Percentiles rank a stretch among this genome's conserved stretches.
phyloP scores from a whole-genome alignment of 2,888 invertebrate genomes.

The Eupithecia tripunctaria region DNA sequence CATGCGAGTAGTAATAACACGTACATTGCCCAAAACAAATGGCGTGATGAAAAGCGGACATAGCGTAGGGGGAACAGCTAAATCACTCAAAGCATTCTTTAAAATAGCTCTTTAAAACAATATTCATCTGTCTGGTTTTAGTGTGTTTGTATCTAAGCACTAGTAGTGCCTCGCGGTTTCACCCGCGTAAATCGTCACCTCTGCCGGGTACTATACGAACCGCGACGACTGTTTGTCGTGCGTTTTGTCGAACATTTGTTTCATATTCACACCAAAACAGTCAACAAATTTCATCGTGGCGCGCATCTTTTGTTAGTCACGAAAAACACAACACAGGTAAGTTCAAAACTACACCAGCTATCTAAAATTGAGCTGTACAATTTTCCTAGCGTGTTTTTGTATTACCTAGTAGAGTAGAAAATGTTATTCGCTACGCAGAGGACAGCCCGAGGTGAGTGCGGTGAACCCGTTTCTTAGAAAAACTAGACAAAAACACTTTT shows the following conservation, averaged over 20 bases:
- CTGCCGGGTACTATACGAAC: too few species aligned
- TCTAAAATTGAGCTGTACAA: conserved; percentile 1
- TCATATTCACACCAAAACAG: too few species aligned
- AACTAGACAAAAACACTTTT: conserved; percentile 69
- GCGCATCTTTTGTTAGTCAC: too few species aligned
- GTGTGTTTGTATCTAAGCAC: too few species aligned
- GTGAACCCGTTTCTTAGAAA: conserved; percentile 67
- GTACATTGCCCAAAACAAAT: conserved; percentile 45
- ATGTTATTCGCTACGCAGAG: conserved; percentile 61
- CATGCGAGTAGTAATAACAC: conserved; percentile 50
- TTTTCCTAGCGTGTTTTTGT: conserved; percentile 38
- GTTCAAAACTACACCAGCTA: neutral
- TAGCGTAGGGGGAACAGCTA: conserved; percentile 2
- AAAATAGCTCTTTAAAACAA: too few species aligned
- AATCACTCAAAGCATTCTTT: neutral
- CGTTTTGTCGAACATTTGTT: too few species aligned
- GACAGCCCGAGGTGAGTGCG: conserved; percentile 65
- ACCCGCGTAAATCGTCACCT: too few species aligned
- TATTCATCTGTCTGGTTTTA: too few species aligned
- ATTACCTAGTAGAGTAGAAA: conserved; percentile 51
- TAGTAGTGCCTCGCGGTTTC: too few species aligned
- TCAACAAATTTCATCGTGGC: too few species aligned
- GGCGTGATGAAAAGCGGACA: conserved; percentile 37
- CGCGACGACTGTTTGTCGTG: too few species aligned
- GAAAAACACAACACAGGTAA: neutral